A percentile compares a stretch with the other conserved stretches of the same genome.
phyloP scores from a whole-genome alignment of 2,797 vertebrate species.

The Martes flavigula region DNA sequence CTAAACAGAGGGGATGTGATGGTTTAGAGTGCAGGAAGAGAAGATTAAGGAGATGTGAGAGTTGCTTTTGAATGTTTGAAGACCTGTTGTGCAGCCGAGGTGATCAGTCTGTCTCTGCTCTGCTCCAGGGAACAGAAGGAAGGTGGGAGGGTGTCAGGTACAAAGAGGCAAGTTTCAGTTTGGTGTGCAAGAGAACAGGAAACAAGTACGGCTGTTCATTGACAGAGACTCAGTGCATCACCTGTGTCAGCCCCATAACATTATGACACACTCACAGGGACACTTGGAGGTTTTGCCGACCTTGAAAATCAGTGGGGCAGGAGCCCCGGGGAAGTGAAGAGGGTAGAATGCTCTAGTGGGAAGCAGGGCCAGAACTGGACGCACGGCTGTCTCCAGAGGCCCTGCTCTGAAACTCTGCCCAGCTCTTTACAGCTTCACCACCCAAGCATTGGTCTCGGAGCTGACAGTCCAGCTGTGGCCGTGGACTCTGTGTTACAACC shows the following conservation, averaged over 20 bases:
- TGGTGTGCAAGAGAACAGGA: accelerated
- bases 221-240: not conserved
- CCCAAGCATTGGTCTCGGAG: accelerated
- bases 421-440: not conserved
- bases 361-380: not conserved
- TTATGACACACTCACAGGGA: not conserved
- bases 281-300: not conserved
- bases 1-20: not conserved
- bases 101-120: not conserved
- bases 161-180: not conserved
- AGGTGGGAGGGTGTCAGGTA: not conserved
- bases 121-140: not conserved
- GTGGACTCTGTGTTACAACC: accelerated
- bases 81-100: not conserved
- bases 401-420: not conserved
- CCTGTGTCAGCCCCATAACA: not conserved
- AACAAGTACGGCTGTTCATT: not conserved
- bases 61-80: not conserved
- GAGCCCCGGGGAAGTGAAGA: not conserved
- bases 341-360: not conserved
- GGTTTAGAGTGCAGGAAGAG: not conserved
- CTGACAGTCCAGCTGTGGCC: not conserved
- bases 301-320: accelerated
- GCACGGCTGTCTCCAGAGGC: not conserved
- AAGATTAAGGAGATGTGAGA: not conserved